A percentile compares a stretch with the other conserved stretches of the same genome.
phyloP scores from a whole-genome alignment of 2,888 invertebrate species.

The Dendrolimus houi region DNA sequence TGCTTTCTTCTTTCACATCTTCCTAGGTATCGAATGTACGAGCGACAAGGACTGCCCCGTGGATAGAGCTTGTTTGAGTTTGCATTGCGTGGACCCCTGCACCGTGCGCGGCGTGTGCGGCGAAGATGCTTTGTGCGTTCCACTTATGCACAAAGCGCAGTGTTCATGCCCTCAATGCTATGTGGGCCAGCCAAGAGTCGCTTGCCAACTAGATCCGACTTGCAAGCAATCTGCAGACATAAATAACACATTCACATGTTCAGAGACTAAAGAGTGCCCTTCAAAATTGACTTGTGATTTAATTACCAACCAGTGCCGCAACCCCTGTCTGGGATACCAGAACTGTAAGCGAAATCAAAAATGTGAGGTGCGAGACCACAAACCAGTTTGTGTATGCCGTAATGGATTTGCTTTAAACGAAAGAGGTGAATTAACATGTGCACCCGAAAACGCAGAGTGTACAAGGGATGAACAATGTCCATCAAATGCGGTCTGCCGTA shows the following conservation, averaged over 20 bases:
- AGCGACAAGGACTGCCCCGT: conserved; percentile 93
- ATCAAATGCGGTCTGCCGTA: conserved; percentile 89
- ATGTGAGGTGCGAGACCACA: conserved; percentile 91
- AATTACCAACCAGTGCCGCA: conserved; percentile 82
- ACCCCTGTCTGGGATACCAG: conserved; percentile 85
- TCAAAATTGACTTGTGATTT: conserved; percentile 84
- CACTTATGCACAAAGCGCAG: conserved; percentile 88
- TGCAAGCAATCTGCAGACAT: conserved; percentile 81
- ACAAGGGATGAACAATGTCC: conserved; percentile 88
- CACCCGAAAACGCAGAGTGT: conserved; percentile 88
- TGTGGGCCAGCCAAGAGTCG: conserved; percentile 86
- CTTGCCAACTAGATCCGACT: conserved; percentile 87
- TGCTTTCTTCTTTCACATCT: conserved; percentile 77
- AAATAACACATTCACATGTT: conserved; percentile 79
- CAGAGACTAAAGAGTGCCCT: conserved; percentile 82
- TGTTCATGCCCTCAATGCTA: conserved; percentile 94
- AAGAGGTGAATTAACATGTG: conserved; percentile 90
- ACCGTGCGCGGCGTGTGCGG: conserved; percentile 92
- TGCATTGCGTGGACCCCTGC: conserved; percentile 94
- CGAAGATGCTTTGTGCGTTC: conserved; percentile 90
- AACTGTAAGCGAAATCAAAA: conserved; percentile 89
- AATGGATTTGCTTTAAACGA: conserved; percentile 93
- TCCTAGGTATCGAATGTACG: conserved; percentile 90
- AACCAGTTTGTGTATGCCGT: conserved; percentile 91
- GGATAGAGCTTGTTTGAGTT: conserved; percentile 93